Evolutionary conservation across 1,140 invertebrate species (phyloP), one percentile per base, ranked within the genome.

Genomic region (Ostrea denselamellosa): DNA sequence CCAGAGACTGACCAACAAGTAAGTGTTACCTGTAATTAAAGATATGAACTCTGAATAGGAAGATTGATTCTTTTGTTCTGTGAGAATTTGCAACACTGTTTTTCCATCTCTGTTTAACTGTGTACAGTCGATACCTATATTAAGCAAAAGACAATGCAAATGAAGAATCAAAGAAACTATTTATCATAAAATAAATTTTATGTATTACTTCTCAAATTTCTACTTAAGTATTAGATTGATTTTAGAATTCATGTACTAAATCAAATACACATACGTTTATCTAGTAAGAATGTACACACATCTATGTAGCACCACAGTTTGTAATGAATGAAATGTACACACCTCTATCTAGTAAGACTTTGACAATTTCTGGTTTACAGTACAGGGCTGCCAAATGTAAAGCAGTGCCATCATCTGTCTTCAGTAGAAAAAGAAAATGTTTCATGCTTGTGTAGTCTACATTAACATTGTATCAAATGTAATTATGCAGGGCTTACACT

Each of bases 331-430:
- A n/a, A n/a, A 3, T 85, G 86, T 88, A 62, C 56, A 62, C 92
- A 95, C 95, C 95, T 92, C 93, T 92, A 68, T 97, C 96, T 8
- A 99, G 94, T 19, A 99, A 95, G 0, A 97, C 96, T 85, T 97
- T 96, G 7, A 98, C 98, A 51, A 99, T 98, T 89, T 98, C 97
- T 90, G 97, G 96, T 95, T 99, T 99, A 83, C 98, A 98, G 95
- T 97, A 99, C 8, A 98, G 96, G 0, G 98, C 98, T 2, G 98
- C 98, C 93, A 99, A 98, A 95, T 99, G 98, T 88, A 99, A 96
- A 0, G 98, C 98, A 1, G 98, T 98, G 0, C 98, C 99, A 51
- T 97, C 96, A 83, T 97, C 96, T 1, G 98, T 99, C 90, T 97
- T 95, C 0, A 97, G 96, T 51, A 88, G 65, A 58, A 71, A 62